Base-by-base conservation (phyloP, 2,888 invertebrate species). In the Tenodera sinensis region DNA sequence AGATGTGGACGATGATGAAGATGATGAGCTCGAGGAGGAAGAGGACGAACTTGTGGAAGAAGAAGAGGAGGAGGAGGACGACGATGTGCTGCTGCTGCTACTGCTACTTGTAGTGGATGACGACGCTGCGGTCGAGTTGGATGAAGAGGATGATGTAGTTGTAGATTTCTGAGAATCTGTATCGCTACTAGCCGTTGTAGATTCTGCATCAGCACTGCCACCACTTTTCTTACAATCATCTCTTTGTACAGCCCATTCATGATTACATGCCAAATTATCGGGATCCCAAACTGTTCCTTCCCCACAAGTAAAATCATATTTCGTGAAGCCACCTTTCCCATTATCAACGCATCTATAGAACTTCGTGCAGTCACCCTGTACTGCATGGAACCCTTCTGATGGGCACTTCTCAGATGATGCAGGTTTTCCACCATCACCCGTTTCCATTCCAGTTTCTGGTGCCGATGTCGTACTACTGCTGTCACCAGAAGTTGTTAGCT, bases 261-360 rank as follows among this genome's bases (percentile, higher is more conserved):
- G 95, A 93, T 97, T 97, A 92, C 97, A 97, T 88, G 96, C 95
- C 92, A 95, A 94, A 90, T 95, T 93, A 88, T 94, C 93, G 89
- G 95, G 94, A 93, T 97, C 97, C 97, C 97, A 97, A 47, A 96
- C 96, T 12, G 97, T 97, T 87, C 97, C 97, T 89, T 96, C 95
- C 2, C 96, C 96, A 93, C 97, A 97, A 20, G 93, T 93, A 92
- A 96, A 97, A 90, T 96, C 96, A 92, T 96, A 96, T 93, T 95
- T 95, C 85, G 93, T 95, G 91, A 94, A 96, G 6, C 94, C 94
- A 90, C 95, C 95, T 71, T 94, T 93, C 0, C 95, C 95, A 92
- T 95, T 94, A 90, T 94, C 94, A 0, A 96, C 96, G 92, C 96
- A 96, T 83, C 96, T 94, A 92, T 96, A 96, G 92, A 96, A 96